Base-by-base conservation (phyloP, 1,140 invertebrate genomes). In the Steinernema khuongi region DNA sequence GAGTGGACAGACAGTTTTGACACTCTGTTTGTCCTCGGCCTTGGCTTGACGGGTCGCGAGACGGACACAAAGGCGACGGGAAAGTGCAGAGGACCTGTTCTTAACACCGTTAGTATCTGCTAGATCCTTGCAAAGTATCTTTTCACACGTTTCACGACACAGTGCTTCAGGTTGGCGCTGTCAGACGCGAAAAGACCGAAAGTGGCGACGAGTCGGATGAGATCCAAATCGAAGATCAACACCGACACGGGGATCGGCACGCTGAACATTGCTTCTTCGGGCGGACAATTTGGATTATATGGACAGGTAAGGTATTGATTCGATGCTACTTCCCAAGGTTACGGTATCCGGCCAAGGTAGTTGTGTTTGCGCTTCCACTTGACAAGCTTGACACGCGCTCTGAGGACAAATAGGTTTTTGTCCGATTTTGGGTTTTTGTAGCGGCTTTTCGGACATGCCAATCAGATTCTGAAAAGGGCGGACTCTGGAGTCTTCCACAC, bases 41-140 rank as follows among this genome's bases (percentile, higher is more conserved):
- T 2, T 4, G 2, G 11, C 26, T 60, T 60, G 50, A 60, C 50
- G 22, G n/a, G 50, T 22, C 7, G 50, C 50, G 50, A 14, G 50
- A 17, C 50, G 50, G 50, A 60, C 50, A 60, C 50, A 60, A 60
- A 60, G 50, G 14, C 50, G 50, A 60, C 19, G 26, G n/a, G 22
- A 60, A 60, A 60, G 50, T 60, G 50, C 50, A 60, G 22, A 60
- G 11, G 50, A 60, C 14, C 50, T n/a, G n/a, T 41, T 41, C 50
- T 60, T 14, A 60, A 7, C 19, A 22, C 11, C 14, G 4, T 26
- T 60, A 60, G 22, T n/a, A 60, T 14, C 26, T 60, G 50, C 4
- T 60, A 4, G 26, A 60, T n/a, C 26, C 19, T 7, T 14, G 7
- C 11, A 60, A 60, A 60, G 26, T 14, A 7, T 14, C 14, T 22